Evolutionary conservation across 2,797 vertebrate species (phyloP).

Genomic region (Xiphophorus birchmanni): DNA sequence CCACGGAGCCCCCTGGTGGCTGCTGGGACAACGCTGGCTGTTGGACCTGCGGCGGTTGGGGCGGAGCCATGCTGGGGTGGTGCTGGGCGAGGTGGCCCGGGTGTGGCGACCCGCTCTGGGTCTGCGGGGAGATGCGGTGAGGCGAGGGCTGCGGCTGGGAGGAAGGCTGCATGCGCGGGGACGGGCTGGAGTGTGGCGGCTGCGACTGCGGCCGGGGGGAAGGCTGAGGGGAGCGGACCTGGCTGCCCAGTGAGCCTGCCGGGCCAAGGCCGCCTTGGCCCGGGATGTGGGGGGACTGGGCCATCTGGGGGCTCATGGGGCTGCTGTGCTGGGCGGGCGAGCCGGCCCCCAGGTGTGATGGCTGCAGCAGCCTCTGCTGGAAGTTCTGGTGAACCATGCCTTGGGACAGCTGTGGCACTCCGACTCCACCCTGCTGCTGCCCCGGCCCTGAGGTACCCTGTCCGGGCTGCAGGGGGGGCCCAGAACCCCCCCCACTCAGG

Average conservation of each 20-base stretch:
- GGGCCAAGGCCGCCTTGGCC: conserved; percentile 85
- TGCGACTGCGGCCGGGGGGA: conserved; percentile 96
- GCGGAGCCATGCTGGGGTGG: conserved; percentile 87
- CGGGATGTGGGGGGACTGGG: conserved; percentile 92
- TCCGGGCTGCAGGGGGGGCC: conserved; percentile 63
- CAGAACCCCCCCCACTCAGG: conserved; percentile 66
- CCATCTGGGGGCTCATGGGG: conserved; percentile 93
- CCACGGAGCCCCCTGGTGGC: conserved; percentile 83
- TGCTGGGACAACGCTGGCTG: conserved; percentile 45
- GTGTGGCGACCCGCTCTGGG: conserved; percentile 91
- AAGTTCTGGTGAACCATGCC: conserved; percentile 89
- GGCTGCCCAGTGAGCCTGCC: conserved; percentile 90
- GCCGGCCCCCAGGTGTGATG: conserved; percentile 90
- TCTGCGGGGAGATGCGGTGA: conserved; percentile 81
- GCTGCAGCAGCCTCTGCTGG: conserved; percentile 89
- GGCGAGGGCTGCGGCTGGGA: conserved; percentile 86
- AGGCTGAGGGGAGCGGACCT: conserved; percentile 96
- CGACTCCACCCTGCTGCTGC: conserved; percentile 70
- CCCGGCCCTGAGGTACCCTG: conserved; percentile 79
- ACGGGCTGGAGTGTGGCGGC: conserved; percentile 93
- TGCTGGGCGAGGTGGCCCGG: conserved; percentile 85
- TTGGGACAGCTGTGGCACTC: conserved; percentile 64
- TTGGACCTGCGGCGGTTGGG: conserved; percentile 83
- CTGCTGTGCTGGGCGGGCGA: conserved; percentile 89
- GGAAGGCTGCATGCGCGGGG: conserved; percentile 95